Conservation (phyloP, 2,797 vertebrate species). For the Darevskia nairensis region DNA sequence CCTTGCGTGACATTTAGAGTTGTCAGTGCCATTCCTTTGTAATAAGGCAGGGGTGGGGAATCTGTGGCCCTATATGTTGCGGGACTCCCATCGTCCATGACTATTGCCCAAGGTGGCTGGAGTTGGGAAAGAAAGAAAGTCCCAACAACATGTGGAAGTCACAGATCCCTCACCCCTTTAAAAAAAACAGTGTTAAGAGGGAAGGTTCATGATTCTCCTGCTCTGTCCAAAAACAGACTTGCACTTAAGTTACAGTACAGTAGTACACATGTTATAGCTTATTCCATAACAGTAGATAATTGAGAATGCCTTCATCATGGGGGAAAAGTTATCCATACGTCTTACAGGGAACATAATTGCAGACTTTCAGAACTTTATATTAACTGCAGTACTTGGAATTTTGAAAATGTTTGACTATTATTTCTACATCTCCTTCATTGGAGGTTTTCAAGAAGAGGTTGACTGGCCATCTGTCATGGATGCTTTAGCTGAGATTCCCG, state of each 20-base stretch:
- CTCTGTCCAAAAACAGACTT: background rate
- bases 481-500: no score
- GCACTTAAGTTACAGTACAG: background rate
- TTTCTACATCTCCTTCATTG: background rate
- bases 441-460: no score
- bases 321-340: background rate
- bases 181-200: no score
- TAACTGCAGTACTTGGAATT: background rate
- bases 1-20: background rate
- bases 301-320: background rate
- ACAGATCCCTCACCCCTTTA: no score
- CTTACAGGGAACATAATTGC: background rate
- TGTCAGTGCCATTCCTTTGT: background rate
- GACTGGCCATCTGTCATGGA: no score
- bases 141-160: no score
- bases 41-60: no score
- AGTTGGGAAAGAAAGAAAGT: no score
- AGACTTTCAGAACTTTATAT: background rate
- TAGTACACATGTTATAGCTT: background rate
- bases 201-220: background rate
- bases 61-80: no score
- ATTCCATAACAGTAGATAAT: background rate
- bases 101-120: no score
- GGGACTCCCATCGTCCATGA: no score
- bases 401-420: background rate